A percentile compares a stretch with the other conserved stretches of the same genome.
These are phyloP conservation scores for Resseliella maxima DNA, from an alignment of 2,888 invertebrate species.

Conservation along the genomic window DNA sequence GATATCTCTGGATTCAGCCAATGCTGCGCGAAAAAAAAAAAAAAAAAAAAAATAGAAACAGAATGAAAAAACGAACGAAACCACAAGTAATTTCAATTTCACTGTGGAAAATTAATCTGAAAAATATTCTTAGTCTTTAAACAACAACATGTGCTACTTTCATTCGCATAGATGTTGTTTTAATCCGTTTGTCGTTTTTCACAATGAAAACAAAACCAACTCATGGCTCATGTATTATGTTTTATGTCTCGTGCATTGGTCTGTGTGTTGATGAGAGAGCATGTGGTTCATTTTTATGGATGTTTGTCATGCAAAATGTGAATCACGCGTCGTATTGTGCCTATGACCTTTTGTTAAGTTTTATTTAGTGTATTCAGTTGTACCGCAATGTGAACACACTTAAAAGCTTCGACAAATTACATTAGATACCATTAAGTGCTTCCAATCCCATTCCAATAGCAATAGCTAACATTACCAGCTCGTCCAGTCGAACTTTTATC, in stretches of 20 bases:
- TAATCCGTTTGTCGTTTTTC: background rate
- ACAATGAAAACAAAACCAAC: background rate
- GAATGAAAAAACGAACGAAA: background rate
- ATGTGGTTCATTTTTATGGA: background rate
- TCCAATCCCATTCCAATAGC: background rate
- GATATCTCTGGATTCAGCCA: slow-evolving; percentile 93
- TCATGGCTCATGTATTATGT: background rate
- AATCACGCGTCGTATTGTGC: background rate
- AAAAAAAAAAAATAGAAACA: background rate
- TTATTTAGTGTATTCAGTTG: background rate
- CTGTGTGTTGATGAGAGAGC: too few relatives aligned
- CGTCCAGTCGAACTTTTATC: background rate
- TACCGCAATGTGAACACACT: background rate
- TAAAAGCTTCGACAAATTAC: background rate
- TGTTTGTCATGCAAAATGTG: slow-evolving; percentile 5
- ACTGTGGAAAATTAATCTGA: background rate
- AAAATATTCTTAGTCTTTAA: background rate
- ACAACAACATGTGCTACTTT: background rate
- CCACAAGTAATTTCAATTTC: background rate
- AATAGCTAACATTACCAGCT: background rate
- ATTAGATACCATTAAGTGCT: background rate
- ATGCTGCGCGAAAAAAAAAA: slow-evolving; percentile 68
- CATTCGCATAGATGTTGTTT: background rate
- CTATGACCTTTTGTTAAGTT: background rate
- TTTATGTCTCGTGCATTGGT: background rate